Conservation (phyloP, 2,797 vertebrate genomes). For the Melanogrammus aeglefinus region DNA sequence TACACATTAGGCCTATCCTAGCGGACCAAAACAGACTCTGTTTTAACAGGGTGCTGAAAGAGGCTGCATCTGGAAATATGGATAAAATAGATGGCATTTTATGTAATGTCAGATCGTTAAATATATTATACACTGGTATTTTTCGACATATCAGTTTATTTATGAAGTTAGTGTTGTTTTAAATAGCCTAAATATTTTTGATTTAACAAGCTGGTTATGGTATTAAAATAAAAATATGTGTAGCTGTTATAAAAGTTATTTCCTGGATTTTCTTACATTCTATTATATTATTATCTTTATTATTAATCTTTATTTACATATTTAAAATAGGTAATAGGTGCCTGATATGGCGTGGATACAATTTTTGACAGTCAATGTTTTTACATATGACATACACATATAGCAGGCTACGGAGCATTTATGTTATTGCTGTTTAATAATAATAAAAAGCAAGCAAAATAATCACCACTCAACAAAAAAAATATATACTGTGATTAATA, state of each 20-base stretch:
- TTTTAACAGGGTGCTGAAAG: background rate
- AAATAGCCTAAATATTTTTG: conserved; percentile 2
- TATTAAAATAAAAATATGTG: background rate
- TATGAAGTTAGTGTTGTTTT: background rate
- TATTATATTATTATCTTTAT: background rate
- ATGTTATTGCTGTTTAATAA: background rate
- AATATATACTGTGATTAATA: background rate
- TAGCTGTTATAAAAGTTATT: background rate
- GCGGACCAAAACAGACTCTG: background rate
- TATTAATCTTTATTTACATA: too few relatives aligned
- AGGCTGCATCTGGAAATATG: background rate
- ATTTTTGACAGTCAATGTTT: too few relatives aligned
- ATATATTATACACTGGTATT: conserved; percentile 2
- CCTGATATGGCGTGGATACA: too few relatives aligned
- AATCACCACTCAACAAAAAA: background rate
- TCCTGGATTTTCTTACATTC: too few relatives aligned
- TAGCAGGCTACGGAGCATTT: too few relatives aligned
- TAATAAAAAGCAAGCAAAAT: background rate
- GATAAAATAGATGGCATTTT: background rate
- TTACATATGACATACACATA: background rate
- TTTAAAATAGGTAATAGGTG: conserved; percentile 2
- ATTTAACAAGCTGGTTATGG: background rate
- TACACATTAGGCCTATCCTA: background rate
- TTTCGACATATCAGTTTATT: background rate
- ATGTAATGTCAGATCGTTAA: background rate